Base-by-base conservation (phyloP, 2,113 vertebrate genomes). In the Calidris pugnax region DNA sequence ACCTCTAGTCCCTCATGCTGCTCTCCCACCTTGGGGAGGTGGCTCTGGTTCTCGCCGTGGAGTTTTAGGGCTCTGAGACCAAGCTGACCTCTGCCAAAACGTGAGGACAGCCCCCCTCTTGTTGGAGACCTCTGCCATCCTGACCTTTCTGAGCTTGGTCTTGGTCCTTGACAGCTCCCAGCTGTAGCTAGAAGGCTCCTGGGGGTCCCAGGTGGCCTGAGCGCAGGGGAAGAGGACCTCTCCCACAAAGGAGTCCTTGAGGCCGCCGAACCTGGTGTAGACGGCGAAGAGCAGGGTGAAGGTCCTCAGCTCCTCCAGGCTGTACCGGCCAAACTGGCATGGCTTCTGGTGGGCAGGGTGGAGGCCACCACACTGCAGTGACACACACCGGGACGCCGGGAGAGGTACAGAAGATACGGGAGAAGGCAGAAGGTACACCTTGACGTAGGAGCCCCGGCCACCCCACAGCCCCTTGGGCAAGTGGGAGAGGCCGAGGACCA, bases 141-240 rank as follows among this genome's bases (percentile, higher is more conserved):
- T 95, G 96, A 99, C 98, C 98, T 99, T 98, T 87, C 98, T 98
- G 41, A 98, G 88, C 85, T 98, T 98, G 93, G 59, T 97, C 91
- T 98, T 98, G 13, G 96, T 92, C 41, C 97, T 94, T 4, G 63
- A 97, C 63, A 99, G 97, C 73, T 98, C 97, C 84, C 91, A 97
- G 37, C 86, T 98, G 87, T 97, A 98, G 89, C 95, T 95, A 22
- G 89, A 90, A 47, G 97, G 81, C 8, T 28, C 90, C 19, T 96
- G 89, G 3, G 95, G 93, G 33, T 98, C 85, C 98, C 98, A 98
- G 35, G 98, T 95, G 56, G 97, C 85, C 33, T 98, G 97, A 2
- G 97, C 92, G 8, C 98, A 99, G 23, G 97, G 60, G 53, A 99
- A 96, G 92, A 99, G 96, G 79, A 98, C 97, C 80, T 98, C 95